Base-by-base conservation (phyloP, 2,797 vertebrate genomes). In the Pseudochaenichthys georgianus region DNA sequence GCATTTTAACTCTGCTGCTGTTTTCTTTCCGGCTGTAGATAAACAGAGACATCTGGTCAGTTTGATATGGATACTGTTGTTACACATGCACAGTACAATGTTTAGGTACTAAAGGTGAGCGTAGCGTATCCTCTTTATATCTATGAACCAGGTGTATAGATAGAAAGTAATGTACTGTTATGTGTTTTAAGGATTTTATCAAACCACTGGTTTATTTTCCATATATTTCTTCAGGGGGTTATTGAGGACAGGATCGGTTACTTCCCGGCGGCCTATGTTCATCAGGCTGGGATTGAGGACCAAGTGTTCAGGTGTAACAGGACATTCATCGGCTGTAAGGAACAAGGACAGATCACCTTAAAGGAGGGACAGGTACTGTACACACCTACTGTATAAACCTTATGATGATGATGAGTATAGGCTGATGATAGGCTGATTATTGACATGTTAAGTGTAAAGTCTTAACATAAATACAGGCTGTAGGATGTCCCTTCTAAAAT, bases 181-280 rank as follows among this genome's bases (percentile, higher is more conserved):
- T 61, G 68, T 43, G 16, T 57, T 62, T 53, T 4, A 58, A 74
- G 9, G 62, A 17, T 71, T 78, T 17, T 6, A 66, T 70, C 34
- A 43, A 21, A 16, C 48, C 31, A 45, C 34, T 60, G 41, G 19
- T 6, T n/a, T 61, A 17, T 75, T 47, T 77, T 63, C 62, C 54
- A 34, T 34, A 21, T 21, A 48, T 65, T 70, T 52, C 61, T 50
- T 41, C 73, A 99, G 98, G 98, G 98, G 7, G 94, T 96, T 84
- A 98, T 99, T 82, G 96, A 98, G 77, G 96, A 99, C 90, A 95
- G 97, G 89, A 95, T 96, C 46, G 98, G 98, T 47, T 98, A 94
- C 94, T 99, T 99, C 88, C 98, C 98, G 75, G 96, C 97, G 77
- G 96, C 97, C 79, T 99, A 96, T 76, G 97, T 97, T 79, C 97